Evolutionary conservation across 2,888 invertebrate genomes (phyloP), one percentile per base, ranked within the genome.

Genomic region (Sycophila texana): DNA sequence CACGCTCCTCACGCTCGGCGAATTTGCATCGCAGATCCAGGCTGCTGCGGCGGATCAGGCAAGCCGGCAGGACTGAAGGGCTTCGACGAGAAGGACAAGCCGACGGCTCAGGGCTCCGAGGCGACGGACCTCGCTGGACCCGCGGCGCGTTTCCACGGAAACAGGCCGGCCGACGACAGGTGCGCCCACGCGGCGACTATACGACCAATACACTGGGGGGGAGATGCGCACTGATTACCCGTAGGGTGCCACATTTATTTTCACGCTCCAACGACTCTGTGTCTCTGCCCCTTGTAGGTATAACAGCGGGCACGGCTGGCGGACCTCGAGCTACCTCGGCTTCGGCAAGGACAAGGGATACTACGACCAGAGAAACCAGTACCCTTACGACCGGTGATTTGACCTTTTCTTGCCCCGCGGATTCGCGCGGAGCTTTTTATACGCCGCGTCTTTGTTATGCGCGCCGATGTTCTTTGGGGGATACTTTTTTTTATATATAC

Each of bases 351-450:
- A 82, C n/a, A 77, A 73, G 60, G 74, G 51, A 13, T 82, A 77
- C 53, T 79, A 79, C 77, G 80, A 82, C 20, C 77, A 72, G 30
- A 63, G 81, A 13, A 71, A 72, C 65, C 65, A 67, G 66, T 76
- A 81, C 49, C 74, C 79, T 26, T 81, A 81, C 49, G 81, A 81
- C 77, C 77, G 81, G 81, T 81, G 63, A 79, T 76, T 77, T 61
- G 26, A 14, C 39, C 18, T 63, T 22, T 20, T 22, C 14, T 60
- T 60, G 2, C 26, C 26, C 3, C 39, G 39, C 39, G 39, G 39
- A 39, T 60, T 13, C 22, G 1, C 20, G 3, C 22, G 22, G 4
- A 26, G 16, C 60, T 60, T 60, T 26, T 60, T 39, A 60, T 60
- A 14, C 13, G 60, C 1, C 39, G 39, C 7, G 39, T 39, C 39